Percentiles rank a stretch among this genome's conserved stretches.
phyloP scores from a whole-genome alignment of 2,797 vertebrate genomes.

The Harpagifer antarcticus region DNA sequence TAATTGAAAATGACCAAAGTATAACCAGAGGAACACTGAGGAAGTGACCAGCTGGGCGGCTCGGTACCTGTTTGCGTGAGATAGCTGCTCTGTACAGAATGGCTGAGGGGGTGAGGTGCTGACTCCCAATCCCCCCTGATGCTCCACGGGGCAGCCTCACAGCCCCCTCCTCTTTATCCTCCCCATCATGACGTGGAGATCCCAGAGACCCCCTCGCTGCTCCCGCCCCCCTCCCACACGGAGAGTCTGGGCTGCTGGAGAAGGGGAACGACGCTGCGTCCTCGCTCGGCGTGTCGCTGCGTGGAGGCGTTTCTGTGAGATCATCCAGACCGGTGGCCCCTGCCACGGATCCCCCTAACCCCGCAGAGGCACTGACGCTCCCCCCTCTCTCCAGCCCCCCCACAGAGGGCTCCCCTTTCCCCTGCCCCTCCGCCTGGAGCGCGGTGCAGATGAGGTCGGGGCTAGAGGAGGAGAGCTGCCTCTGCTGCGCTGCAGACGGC shows the following conservation, averaged over 20 bases:
- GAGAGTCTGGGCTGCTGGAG: slow-evolving; percentile 91
- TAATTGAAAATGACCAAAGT: slow-evolving; percentile 23
- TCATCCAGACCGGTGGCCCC: slow-evolving; percentile 81
- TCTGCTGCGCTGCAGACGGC: slow-evolving; percentile 82
- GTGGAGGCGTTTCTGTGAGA: slow-evolving; percentile 83
- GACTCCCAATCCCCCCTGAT: slow-evolving; percentile 80
- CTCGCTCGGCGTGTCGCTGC: slow-evolving; percentile 89
- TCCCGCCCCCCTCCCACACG: slow-evolving; percentile 81
- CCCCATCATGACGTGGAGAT: slow-evolving; percentile 81
- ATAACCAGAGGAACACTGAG: not conserved
- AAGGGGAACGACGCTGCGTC: slow-evolving; percentile 89
- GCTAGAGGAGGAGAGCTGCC: slow-evolving; percentile 90
- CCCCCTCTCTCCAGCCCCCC: slow-evolving; percentile 78
- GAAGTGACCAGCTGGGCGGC: not conserved
- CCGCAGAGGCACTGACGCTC: slow-evolving; percentile 81
- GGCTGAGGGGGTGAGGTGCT: slow-evolving; percentile 92
- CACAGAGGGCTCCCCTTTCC: slow-evolving; percentile 73
- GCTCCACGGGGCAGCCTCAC: slow-evolving; percentile 83
- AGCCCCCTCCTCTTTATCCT: slow-evolving; percentile 85
- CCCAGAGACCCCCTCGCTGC: slow-evolving; percentile 81
- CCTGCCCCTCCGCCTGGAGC: slow-evolving; percentile 79
- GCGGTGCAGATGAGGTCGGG: slow-evolving; percentile 92
- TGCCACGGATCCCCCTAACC: slow-evolving; percentile 70
- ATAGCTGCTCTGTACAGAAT: slow-evolving; percentile 93
- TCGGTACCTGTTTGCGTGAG: slow-evolving; percentile 90